Percentiles rank a stretch among this genome's conserved stretches.
phyloP scores from a whole-genome alignment of 2,888 invertebrate species.

The Oligia strigilis region DNA sequence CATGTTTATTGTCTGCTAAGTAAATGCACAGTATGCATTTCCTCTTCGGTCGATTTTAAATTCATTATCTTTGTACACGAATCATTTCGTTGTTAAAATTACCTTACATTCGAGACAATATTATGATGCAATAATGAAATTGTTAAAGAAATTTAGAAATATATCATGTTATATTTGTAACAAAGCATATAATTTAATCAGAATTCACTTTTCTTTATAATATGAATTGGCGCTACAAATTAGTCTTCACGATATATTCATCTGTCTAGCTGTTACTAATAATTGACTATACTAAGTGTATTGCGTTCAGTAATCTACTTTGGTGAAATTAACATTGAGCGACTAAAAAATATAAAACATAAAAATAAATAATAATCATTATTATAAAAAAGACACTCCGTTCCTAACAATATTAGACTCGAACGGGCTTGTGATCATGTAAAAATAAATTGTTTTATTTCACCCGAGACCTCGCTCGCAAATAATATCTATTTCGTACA shows the following conservation, averaged over 20 bases:
- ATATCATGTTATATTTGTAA: constrained; percentile 16
- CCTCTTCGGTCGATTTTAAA: constrained; percentile 7
- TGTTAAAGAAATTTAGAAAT: not conserved
- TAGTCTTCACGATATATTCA: not conserved
- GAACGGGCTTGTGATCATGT: constrained; percentile 45
- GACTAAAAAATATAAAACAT: constrained; percentile 62
- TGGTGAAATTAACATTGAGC: constrained; percentile 64
- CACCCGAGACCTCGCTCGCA: constrained; percentile 50
- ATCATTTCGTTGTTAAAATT: not conserved
- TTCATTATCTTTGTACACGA: constrained; percentile 30
- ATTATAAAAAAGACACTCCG: constrained; percentile 40
- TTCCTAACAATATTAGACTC: constrained; percentile 47
- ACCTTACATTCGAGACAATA: constrained; percentile 20
- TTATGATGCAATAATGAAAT: constrained; percentile 1
- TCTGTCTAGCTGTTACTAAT: constrained; percentile 30
- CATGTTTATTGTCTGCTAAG: constrained; percentile 31
- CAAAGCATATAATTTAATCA: not conserved
- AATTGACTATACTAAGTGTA: constrained; percentile 34
- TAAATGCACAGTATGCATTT: not conserved
- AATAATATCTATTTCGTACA: constrained; percentile 40
- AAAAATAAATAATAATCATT: constrained; percentile 59
- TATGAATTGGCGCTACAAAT: constrained; percentile 19
- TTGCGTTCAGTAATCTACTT: constrained; percentile 44
- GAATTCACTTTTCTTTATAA: constrained; percentile 2
- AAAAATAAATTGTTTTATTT: constrained; percentile 54